A percentile compares a stretch with the other conserved stretches of the same genome.
phyloP scores from a whole-genome alignment of 2,888 invertebrate species.

The Aproaerema taeniolella region DNA sequence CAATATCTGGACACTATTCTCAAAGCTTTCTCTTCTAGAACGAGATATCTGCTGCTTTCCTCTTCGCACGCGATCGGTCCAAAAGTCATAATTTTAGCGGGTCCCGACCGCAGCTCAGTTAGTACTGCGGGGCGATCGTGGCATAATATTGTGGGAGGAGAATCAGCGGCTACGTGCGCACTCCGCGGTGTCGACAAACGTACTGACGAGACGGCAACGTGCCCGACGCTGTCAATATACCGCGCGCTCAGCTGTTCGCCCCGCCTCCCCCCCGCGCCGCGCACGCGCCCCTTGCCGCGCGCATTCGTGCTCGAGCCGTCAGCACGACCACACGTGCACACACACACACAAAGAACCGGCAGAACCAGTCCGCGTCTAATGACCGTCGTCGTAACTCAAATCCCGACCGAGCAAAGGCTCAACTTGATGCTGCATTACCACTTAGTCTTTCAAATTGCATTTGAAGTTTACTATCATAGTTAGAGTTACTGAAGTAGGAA shows the following conservation, averaged over 20 bases:
- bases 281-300: conserved; percentile 45
- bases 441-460: too few species aligned
- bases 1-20: conserved; percentile 73
- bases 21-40: conserved; percentile 66
- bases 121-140: conserved; percentile 65
- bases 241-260: conserved; percentile 78
- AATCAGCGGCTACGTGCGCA: conserved; percentile 60
- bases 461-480: too few species aligned
- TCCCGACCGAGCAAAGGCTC: too few species aligned
- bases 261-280: conserved; percentile 52
- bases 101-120: conserved; percentile 65
- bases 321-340: conserved; percentile 26
- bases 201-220: conserved; percentile 76
- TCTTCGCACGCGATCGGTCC: conserved; percentile 66
- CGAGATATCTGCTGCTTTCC: conserved; percentile 63
- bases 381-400: conserved; percentile 3
- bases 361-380: conserved; percentile 13
- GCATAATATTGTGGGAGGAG: conserved; percentile 50
- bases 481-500: too few species aligned
- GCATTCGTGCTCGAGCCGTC: conserved; percentile 23
- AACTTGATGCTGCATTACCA: too few species aligned
- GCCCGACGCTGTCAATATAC: conserved; percentile 77
- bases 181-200: conserved; percentile 69
- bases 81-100: conserved; percentile 76
- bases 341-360: conserved; percentile 12